Evolutionary conservation across 1,140 invertebrate species (phyloP).

Genomic region (Wasmannia auropunctata): DNA sequence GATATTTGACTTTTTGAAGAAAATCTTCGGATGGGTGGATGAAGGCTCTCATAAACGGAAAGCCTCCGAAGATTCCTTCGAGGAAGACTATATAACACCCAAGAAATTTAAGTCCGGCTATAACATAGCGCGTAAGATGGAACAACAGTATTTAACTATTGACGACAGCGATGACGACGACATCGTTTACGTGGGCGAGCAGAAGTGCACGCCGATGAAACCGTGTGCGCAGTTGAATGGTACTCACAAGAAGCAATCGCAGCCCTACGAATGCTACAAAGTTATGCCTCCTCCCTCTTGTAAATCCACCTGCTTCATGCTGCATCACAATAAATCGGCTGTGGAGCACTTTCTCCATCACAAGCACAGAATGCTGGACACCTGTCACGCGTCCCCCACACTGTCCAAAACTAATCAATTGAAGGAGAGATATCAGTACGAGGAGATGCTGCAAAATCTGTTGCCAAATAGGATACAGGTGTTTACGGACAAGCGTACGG

Average conservation of each 20-base stretch:
- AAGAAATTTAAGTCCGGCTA: conserved; percentile 70
- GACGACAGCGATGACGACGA: conserved; percentile 67
- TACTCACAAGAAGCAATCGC: conserved; percentile 30
- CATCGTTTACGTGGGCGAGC: conserved; percentile 45
- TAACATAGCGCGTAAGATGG: conserved; percentile 25
- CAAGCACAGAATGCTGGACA: conserved; percentile 13
- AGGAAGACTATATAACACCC: conserved; percentile 41
- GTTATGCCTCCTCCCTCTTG: not conserved
- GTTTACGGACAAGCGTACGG: conserved; percentile 57
- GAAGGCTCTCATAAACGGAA: conserved; percentile 74
- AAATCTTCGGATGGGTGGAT: conserved; percentile 76
- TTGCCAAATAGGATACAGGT: conserved; percentile 67
- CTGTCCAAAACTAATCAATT: conserved; percentile 72
- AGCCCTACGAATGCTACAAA: conserved; percentile 40
- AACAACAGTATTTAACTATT: conserved; percentile 36
- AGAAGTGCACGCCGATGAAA: conserved; percentile 37
- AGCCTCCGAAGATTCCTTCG: conserved; percentile 27
- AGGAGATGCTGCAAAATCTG: conserved; percentile 78
- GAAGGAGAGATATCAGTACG: conserved; percentile 79
- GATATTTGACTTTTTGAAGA: conserved; percentile 78
- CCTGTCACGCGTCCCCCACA: conserved; percentile 57
- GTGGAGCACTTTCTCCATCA: conserved; percentile 38
- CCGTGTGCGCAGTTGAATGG: conserved; percentile 56
- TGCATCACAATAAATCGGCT: conserved; percentile 45
- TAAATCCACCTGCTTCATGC: conserved; percentile 7